phyloP scores from a whole-genome alignment of 2,888 invertebrate genomes.

The Drosophila barbarae region DNA sequence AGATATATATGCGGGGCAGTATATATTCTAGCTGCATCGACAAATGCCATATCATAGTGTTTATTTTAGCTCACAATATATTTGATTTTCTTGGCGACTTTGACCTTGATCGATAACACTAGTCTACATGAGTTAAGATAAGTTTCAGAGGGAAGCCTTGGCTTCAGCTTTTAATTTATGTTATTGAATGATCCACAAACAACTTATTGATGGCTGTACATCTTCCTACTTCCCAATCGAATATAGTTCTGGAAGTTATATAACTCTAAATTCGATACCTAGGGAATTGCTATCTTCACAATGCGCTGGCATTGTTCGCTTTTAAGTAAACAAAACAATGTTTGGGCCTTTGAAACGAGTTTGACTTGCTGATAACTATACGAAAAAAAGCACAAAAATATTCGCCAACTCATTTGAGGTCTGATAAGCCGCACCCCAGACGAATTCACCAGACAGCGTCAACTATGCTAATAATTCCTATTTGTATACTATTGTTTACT shows the following conservation, averaged over 20 bases:
- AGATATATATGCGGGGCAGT: conserved; percentile 8
- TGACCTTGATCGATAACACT: conserved; percentile 55
- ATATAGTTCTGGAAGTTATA: conserved; percentile 36
- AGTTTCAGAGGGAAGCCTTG: not conserved
- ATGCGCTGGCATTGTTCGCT: conserved; percentile 21
- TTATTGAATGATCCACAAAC: no score
- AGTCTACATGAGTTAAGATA: not conserved
- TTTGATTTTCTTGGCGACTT: conserved; percentile 15
- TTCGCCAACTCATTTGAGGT: conserved; percentile 32
- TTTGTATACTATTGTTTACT: conserved; percentile 33
- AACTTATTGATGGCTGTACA: no score
- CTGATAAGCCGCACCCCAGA: conserved; percentile 50
- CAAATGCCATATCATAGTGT: conserved; percentile 27
- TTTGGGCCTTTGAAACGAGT: conserved; percentile 12
- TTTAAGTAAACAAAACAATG: conserved; percentile 27
- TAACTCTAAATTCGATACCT: conserved; percentile 40
- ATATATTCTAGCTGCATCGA: conserved; percentile 20
- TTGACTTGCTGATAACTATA: conserved; percentile 15
- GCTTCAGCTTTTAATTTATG: not conserved
- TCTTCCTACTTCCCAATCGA: not conserved
- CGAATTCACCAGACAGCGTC: conserved; percentile 52
- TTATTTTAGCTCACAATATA: conserved; percentile 46
- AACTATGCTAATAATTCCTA: conserved; percentile 39
- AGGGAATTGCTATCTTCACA: conserved; percentile 9
- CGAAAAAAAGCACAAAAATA: conserved; percentile 2